phyloP scores from a whole-genome alignment of 2,113 vertebrate species.

The Catharus fuscescens region DNA sequence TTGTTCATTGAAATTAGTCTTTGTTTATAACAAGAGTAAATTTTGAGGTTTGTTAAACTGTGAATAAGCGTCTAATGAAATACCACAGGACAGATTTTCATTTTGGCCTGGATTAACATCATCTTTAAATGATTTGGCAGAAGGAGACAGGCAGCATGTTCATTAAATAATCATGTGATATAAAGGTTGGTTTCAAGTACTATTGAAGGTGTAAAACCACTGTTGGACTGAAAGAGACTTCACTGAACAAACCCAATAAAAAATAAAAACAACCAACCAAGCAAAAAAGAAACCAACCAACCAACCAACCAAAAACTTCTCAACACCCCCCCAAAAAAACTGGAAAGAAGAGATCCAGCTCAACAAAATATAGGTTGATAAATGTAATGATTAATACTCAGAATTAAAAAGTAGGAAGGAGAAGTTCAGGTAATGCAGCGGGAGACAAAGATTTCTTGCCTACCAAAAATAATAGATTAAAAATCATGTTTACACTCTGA shows the following conservation, averaged over 20 bases:
- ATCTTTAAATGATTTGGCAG: conserved; percentile 5
- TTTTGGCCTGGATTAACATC: neutral
- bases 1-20: neutral
- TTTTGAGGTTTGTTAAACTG: neutral
- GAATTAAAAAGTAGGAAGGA: neutral
- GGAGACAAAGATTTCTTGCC: neutral
- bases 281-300: neutral
- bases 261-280: neutral
- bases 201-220: neutral
- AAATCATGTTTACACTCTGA: neutral
- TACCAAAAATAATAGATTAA: neutral
- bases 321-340: accelerated
- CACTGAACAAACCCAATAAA: neutral
- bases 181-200: neutral
- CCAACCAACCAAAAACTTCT: neutral
- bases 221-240: neutral
- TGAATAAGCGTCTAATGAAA: neutral
- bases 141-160: neutral
- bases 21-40: neutral
- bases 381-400: neutral
- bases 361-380: neutral
- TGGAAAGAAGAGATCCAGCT: neutral
- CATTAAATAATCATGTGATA: conserved; percentile 3
- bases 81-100: neutral
- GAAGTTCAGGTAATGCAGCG: neutral